These are phyloP conservation scores for Aphaenogaster ashmeadi DNA, from an alignment of 1,140 invertebrate genomes.

Conservation along the genomic window DNA sequence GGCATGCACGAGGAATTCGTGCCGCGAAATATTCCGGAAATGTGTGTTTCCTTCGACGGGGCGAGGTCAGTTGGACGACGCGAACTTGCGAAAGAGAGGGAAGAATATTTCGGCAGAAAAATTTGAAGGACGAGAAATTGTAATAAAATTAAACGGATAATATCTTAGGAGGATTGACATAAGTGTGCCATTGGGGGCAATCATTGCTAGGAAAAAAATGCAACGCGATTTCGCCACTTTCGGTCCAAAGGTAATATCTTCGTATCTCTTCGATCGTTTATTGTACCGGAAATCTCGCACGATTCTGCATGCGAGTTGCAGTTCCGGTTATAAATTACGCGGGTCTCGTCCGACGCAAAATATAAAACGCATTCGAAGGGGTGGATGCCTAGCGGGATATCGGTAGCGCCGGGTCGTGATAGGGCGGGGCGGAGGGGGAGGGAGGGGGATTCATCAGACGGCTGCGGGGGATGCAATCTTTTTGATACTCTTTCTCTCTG, in stretches of 20 bases:
- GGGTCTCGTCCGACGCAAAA: slow-evolving; percentile 7
- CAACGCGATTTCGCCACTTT: neutral
- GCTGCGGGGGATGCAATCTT: slow-evolving; percentile 27
- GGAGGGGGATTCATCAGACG: neutral
- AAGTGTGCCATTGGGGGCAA: neutral
- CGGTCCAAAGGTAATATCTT: neutral
- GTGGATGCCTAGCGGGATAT: slow-evolving; percentile 10
- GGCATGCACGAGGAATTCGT: slow-evolving; percentile 26
- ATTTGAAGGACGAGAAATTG: neutral
- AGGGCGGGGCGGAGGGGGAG: too few species aligned
- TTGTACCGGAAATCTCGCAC: neutral
- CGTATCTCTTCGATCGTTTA: neutral
- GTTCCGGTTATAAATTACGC: neutral
- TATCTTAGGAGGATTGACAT: neutral
- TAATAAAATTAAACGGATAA: neutral
- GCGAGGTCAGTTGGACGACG: neutral
- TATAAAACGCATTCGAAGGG: neutral
- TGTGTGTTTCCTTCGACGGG: neutral
- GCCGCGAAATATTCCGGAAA: slow-evolving; percentile 8
- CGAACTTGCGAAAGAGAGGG: neutral
- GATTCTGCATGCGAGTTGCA: slow-evolving; percentile 2
- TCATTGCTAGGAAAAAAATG: too few species aligned
- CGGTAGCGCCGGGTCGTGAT: neutral
- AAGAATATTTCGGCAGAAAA: neutral
- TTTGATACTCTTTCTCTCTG: slow-evolving; percentile 72